Percentiles rank a stretch among this genome's conserved stretches.
Conservation (phyloP, 2,797 vertebrate species). For the Rallus crepitans region DNA sequence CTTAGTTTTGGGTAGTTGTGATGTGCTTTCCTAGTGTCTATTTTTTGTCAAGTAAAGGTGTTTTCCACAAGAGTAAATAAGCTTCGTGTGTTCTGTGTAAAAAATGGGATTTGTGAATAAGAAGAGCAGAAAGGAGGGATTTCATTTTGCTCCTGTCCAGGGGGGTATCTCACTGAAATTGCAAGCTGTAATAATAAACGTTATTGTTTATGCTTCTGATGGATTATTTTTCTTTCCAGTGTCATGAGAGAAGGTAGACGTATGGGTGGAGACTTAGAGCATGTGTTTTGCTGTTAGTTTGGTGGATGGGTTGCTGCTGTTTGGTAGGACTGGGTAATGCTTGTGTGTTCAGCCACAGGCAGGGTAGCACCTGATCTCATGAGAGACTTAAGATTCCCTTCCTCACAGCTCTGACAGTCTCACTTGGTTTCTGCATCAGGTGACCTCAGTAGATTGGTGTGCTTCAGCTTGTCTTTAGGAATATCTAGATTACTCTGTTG, state of each 20-base stretch:
- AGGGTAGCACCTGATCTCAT: background rate
- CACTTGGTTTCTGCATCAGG: background rate
- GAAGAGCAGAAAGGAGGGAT: background rate
- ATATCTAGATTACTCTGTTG: background rate
- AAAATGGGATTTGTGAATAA: background rate
- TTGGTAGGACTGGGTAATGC: background rate
- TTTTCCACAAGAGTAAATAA: background rate
- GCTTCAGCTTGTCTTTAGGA: background rate
- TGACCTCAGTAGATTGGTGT: background rate
- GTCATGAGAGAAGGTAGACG: background rate
- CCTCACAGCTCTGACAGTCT: background rate
- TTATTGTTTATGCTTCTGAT: background rate
- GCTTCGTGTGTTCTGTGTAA: background rate
- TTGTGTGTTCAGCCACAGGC: background rate
- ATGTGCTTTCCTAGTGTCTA: background rate
- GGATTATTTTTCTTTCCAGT: background rate
- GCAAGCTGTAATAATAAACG: background rate
- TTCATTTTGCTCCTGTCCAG: background rate
- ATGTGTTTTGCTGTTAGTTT: background rate
- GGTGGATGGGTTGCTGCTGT: background rate
- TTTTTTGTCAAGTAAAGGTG: background rate
- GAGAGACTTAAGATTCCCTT: background rate
- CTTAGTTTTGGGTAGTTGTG: background rate
- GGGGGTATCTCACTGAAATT: background rate
- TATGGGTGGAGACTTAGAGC: fast-evolving